phyloP scores from a whole-genome alignment of 2,113 vertebrate genomes.

The Trematomus loennbergii region DNA sequence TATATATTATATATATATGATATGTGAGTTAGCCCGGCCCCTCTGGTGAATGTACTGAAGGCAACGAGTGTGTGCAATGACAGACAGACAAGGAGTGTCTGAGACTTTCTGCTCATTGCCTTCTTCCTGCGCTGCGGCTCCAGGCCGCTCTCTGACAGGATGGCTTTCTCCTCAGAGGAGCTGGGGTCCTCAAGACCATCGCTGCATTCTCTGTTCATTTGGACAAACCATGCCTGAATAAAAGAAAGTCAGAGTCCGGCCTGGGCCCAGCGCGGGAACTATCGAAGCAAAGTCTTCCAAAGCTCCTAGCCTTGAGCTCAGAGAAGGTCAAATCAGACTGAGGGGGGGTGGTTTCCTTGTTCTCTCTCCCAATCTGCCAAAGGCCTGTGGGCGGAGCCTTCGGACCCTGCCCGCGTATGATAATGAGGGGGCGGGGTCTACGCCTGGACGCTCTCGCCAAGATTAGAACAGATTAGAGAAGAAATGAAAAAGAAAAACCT shows the following conservation, averaged over 20 bases:
- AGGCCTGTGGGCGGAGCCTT: conserved; percentile 79
- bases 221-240: conserved; percentile 1
- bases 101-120: conserved; percentile 52
- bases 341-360: conserved; percentile 70
- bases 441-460: conserved; percentile 73
- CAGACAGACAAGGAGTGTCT: conserved; percentile 63
- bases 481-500: conserved; percentile 85
- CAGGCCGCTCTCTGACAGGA: neutral
- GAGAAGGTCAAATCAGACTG: conserved; percentile 64
- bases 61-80: conserved; percentile 59
- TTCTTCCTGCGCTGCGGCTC: conserved; percentile 1
- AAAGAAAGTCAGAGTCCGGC: neutral
- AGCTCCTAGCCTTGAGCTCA: conserved; percentile 60
- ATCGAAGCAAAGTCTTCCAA: conserved; percentile 52
- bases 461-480: conserved; percentile 85
- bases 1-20: conserved; percentile 90
- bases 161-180: conserved; percentile 25
- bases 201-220: conserved; percentile 6
- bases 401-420: conserved; percentile 74
- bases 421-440: conserved; percentile 72
- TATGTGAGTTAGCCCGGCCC: conserved; percentile 88
- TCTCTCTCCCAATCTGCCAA: conserved; percentile 77
- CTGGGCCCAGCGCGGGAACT: conserved; percentile 19
- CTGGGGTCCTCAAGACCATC: conserved; percentile 17
- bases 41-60: conserved; percentile 71